Evolutionary conservation across 2,113 vertebrate species (phyloP), one percentile per base, ranked within the genome.

Genomic region (Pachypanchax playfairii): DNA sequence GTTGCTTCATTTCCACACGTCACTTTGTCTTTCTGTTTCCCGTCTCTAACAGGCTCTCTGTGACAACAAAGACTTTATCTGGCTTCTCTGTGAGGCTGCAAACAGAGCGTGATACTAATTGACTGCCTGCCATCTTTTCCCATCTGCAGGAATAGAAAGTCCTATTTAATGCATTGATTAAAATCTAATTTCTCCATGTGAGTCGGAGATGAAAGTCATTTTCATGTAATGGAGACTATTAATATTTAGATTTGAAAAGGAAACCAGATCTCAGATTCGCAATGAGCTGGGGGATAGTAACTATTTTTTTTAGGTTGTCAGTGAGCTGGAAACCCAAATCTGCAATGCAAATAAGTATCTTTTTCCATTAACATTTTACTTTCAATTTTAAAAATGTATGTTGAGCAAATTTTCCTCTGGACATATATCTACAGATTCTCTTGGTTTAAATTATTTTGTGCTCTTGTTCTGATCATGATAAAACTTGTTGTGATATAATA

Each of bases 191-290:
- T 83, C 71, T 85, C 75, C 80, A 78, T 73, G 76, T 74, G 76
- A 88, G 80, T 81, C 63, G 42, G 79, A 87, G 82, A 86, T 85
- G 80, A 91, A 90, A 89, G 88, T 86, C 61, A 89, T 91, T 88
- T 87, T 84, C 58, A 3, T 84, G 83, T 89, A 91, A 90, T 88
- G 83, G 90, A 84, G 77, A 86, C 88, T 89, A 91, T 92, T 91
- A 91, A 88, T 91, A 90, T 90, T 90, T 81, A 75, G 79, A 84
- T 74, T 85, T 70, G 73, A 65, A 84, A 80, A 72, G 77, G 82
- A 87, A 84, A 83, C 71, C 75, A 77, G 81, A 84, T 47, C 60
- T 44, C 70, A 79, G 65, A 80, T 86, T 81, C 56, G 73, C 63
- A 79, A 86, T 83, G 85, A 87, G 76, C 80, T 73, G 66, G 50